Conservation (phyloP, 2,888 invertebrate species). For the Acronicta alni region DNA sequence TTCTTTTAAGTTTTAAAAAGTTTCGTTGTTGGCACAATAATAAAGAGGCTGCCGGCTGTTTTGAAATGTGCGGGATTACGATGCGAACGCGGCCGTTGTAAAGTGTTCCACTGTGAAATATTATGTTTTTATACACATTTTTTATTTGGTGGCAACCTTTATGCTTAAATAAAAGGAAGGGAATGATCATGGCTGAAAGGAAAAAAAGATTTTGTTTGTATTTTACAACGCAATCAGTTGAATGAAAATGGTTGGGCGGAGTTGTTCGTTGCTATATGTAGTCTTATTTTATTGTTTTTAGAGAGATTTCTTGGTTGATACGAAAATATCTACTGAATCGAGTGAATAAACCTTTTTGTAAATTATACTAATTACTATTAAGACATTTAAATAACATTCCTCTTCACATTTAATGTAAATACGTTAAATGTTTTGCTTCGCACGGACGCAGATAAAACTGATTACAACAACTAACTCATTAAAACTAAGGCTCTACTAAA, state of each 20-base stretch:
- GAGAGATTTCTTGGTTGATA: no score
- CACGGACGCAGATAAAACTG: slow-evolving; percentile 18
- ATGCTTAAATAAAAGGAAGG: slow-evolving; percentile 40
- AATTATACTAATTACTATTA: neutral
- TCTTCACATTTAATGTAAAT: neutral
- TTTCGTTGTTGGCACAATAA: slow-evolving; percentile 51
- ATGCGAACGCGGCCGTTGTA: slow-evolving; percentile 38
- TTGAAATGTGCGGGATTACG: slow-evolving; percentile 55
- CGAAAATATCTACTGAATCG: no score
- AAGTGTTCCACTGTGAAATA: slow-evolving; percentile 50
- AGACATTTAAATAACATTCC: slow-evolving; percentile 32
- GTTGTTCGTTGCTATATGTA: neutral
- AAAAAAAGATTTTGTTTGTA: slow-evolving; percentile 14
- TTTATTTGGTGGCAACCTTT: slow-evolving; percentile 47
- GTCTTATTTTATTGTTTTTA: no score
- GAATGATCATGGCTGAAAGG: slow-evolving; percentile 22
- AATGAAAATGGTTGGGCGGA: slow-evolving; percentile 3
- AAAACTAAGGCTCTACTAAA: slow-evolving; percentile 49
- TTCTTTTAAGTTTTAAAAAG: slow-evolving; percentile 45
- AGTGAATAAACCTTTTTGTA: no score
- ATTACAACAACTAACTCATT: slow-evolving; percentile 44
- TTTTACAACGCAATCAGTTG: slow-evolving; percentile 18
- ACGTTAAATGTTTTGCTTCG: slow-evolving; percentile 1
- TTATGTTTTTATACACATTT: slow-evolving; percentile 45
- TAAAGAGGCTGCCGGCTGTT: slow-evolving; percentile 53